These are phyloP conservation scores for Coenonympha glycerion DNA, from an alignment of 2,888 invertebrate species.

Conservation along the genomic window DNA sequence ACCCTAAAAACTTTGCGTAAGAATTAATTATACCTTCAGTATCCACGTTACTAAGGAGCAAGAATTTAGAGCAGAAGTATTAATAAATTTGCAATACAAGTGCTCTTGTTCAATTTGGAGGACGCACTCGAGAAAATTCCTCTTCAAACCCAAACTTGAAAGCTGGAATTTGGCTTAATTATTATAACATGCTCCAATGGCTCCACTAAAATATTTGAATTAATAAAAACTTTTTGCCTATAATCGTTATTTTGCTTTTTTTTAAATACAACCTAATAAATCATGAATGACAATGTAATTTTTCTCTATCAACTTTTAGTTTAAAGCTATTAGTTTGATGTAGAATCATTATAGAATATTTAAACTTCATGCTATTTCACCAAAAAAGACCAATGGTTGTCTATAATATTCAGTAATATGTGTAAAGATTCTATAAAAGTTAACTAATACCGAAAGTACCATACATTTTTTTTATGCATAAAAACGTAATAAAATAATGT, in stretches of 20 bases:
- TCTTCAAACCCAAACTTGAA: slow-evolving; percentile 61
- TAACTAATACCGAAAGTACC: too few relatives aligned
- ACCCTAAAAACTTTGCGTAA: too few relatives aligned
- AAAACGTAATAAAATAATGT: too few relatives aligned
- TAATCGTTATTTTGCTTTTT: background rate
- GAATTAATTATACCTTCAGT: slow-evolving; percentile 3
- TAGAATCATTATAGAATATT: too few relatives aligned
- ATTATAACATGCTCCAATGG: too few relatives aligned
- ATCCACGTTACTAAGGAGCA: slow-evolving; percentile 1
- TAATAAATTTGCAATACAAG: slow-evolving; percentile 72
- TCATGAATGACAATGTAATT: background rate
- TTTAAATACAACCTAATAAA: background rate
- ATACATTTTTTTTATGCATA: too few relatives aligned
- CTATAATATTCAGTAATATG: too few relatives aligned
- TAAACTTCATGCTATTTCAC: too few relatives aligned
- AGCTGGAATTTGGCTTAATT: slow-evolving; percentile 52
- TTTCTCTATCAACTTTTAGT: background rate
- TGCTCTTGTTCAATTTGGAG: slow-evolving; percentile 63
- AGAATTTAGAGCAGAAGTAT: slow-evolving; percentile 61
- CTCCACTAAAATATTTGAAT: too few relatives aligned
- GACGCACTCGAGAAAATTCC: slow-evolving; percentile 68
- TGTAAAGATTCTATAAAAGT: too few relatives aligned
- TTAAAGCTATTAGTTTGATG: background rate
- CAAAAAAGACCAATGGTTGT: too few relatives aligned
- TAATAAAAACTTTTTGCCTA: background rate